These are phyloP conservation scores for Cyprinella venusta DNA, from an alignment of 2,797 vertebrate species.

Conservation along the genomic window DNA sequence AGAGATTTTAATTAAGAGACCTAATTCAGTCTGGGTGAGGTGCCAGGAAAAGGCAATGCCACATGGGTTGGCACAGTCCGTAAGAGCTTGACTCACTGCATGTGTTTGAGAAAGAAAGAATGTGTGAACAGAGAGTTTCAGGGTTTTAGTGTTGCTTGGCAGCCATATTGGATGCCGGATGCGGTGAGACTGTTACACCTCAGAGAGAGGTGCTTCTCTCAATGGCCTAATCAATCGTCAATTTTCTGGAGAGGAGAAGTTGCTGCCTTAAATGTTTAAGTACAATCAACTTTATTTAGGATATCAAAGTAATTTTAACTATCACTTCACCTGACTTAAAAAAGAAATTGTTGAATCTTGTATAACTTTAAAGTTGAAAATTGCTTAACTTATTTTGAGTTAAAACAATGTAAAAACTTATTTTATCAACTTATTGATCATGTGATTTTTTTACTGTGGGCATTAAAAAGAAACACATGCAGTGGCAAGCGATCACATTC, in stretches of 20 bases:
- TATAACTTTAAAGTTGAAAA: no score
- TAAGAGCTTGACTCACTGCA: constrained; percentile 8
- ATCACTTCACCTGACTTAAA: no score
- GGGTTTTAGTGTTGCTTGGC: constrained; percentile 19
- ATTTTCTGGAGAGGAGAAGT: no score
- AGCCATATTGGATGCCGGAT: not conserved
- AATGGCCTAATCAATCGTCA: constrained; percentile 32
- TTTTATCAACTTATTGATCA: no score
- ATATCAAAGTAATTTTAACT: no score
- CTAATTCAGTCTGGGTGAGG: constrained; percentile 35
- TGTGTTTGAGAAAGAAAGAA: constrained; percentile 9
- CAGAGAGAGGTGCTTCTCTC: constrained; percentile 11
- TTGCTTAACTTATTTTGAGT: no score
- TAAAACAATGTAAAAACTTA: no score
- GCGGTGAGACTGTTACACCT: not conserved
- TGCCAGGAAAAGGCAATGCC: constrained; percentile 24
- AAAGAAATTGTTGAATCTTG: no score
- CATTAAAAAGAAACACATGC: not conserved
- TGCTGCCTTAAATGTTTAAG: no score
- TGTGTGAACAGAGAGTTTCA: constrained; percentile 22
- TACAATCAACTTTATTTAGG: no score
- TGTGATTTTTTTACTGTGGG: no score
- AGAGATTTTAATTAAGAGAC: constrained; percentile 52
- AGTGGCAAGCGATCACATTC: not conserved
- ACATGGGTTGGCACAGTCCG: constrained; percentile 11